Base-by-base conservation (phyloP, 2,113 vertebrate species). In the Prunella fulvescens region DNA sequence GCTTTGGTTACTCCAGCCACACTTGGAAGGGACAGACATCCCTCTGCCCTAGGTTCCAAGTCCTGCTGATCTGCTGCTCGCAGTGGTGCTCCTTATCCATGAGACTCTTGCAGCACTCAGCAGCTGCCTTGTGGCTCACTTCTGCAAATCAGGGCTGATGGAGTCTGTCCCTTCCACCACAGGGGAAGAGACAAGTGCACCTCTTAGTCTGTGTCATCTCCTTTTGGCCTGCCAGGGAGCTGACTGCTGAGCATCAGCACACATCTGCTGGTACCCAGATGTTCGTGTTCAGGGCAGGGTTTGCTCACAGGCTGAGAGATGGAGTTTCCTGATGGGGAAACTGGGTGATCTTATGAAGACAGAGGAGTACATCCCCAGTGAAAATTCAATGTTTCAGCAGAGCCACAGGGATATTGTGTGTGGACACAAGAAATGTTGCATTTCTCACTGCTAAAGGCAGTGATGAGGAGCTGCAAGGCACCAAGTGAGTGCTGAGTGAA, bases 341-440 rank as follows among this genome's bases (percentile, higher is more conserved):
- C 26, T 19, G 31, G 28, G 12, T 53, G 57, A 45, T 45, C 40
- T 61, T 45, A 23, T 1, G 35, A 60, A 47, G 66, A 48, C 25
- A n/a, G 35, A 45, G 26, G 9, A 61, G 28, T 12, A n/a, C 26
- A 53, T 71, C 48, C n/a, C 37, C 69, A 51, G 54, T 0, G 2
- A 66, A 50, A 10, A 1, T 19, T 28, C 0, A 0, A 8, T 44
- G 31, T 76, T 80, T 51, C 83, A 70, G 73, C 7, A 2, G n/a
- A 67, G 57, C 40, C 45, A 10, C 19, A 13, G 56, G n/a, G 20
- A 22, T 0, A 35, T 42, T 26, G 22, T 54, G 18, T 29, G 26
- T 50, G 2, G 1, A 6, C n/a, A 67, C 40, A 18, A 1, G 2
- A 51, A 50, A 9, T 70, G 35, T 13, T 57, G 26, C 1, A 1